Evolutionary conservation across 2,888 invertebrate species (phyloP), one percentile per base, ranked within the genome.

Genomic region (Ectobius pallidus): DNA sequence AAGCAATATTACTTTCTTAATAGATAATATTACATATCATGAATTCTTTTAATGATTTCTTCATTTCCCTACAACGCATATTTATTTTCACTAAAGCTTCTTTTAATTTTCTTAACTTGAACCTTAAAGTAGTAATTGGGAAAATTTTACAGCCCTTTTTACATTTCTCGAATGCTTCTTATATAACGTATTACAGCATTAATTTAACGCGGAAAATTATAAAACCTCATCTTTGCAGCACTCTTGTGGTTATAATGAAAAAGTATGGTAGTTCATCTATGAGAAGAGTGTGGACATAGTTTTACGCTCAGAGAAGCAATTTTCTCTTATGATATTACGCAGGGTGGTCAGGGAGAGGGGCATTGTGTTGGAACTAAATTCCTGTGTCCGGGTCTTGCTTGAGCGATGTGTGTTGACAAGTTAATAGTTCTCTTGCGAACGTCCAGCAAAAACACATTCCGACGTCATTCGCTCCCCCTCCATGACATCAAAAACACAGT

Each of bases 391-490:
- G 58, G 58, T 30, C 58, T 58, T 58, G 18, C 16, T 58, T 30
- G 52, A 58, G 58, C 32, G 58, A 58, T 58, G 30, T 14, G 27
- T 20, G 30, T 27, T 58, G 58, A 58, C 58, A 32, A 30, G n/a
- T 58, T 58, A 58, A 58, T 30, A 58, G n/a, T 30, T 2, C 58
- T 30, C 1, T 22, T 55, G 55, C 7, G 27, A 55, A 55, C 27
- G 58, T 58, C 58, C 58, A 58, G 58, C 58, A 58, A 30, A 55
- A 58, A 27, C 58, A 32, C 58, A 58, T 58, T 58, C 58, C 58
- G 30, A 11, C 32, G 22, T 22, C 52, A 52, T 49, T 16, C 27
- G 2, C 16, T 16, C 4, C 30, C 52, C 25, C 52, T 1, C 25
- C 25, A 16, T 30, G n/a, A 16, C 14, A n/a, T n/a, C n/a, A 11